Evolutionary conservation across 2,113 vertebrate species (phyloP), one percentile per base, ranked within the genome.

Genomic region (Malaclemys terrapin): DNA sequence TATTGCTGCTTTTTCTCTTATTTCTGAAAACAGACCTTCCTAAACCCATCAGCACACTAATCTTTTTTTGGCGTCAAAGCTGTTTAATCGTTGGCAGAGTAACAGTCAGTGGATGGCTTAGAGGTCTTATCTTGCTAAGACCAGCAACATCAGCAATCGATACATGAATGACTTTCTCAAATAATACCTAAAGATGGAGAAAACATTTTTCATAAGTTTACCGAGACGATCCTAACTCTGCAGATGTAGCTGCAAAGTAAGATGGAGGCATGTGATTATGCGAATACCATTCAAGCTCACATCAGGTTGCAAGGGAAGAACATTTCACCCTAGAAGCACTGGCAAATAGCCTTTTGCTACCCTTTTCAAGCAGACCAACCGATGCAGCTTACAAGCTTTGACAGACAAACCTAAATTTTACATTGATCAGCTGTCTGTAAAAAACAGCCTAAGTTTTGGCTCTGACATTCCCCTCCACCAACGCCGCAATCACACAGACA

Each of bases 51-150:
- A 91, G 91, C 90, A 93, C n/a, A 1, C 57, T 94, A 84, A 90
- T 95, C 17, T 95, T 93, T 90, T 90, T 90, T 90, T 50, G 53
- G 57, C 76, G 69, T 96, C 94, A 97, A 87, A 92, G 80, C 47
- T 96, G 59, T 97, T 97, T 97, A 96, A 97, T 97, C 96, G 95
- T 95, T 76, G 75, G 80, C 91, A 91, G 81, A 82, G 38, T 80
- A 97, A 90, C 84, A 92, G 94, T 96, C 89, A 89, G 80, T 42
- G 80, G 93, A 96, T 94, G 92, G 95, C 98, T 97, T 97, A 97
- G 84, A 97, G 92, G 83, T 91, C 94, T 98, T 98, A 98, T 98
- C 97, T 98, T 95, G 42, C 92, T 96, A 97, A 98, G 94, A 89
- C 95, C 94, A 95, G 96, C 88, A 93, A 88, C 88, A 91, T 96